These are phyloP conservation scores for Andrena bicolor DNA, from an alignment of 2,888 invertebrate species.

Conservation along the genomic window DNA sequence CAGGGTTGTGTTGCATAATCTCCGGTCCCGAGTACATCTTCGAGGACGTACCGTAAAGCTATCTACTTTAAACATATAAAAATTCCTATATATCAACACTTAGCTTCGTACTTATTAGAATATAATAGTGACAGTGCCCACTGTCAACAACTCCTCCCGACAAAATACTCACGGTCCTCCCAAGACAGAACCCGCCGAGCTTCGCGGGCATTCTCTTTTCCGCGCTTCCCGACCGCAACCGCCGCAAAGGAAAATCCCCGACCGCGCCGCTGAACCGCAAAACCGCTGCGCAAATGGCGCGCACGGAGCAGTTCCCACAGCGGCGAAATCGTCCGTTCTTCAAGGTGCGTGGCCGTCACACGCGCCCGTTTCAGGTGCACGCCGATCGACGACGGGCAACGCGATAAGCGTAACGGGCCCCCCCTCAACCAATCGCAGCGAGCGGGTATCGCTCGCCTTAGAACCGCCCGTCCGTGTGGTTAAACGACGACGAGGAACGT, in stretches of 20 bases:
- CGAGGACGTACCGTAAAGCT: neutral
- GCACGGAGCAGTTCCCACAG: conserved; percentile 67
- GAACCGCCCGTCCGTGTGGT: conserved; percentile 81
- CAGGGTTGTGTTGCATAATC: neutral
- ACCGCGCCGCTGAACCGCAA: conserved; percentile 18
- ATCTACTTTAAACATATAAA: no score
- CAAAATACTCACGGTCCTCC: neutral
- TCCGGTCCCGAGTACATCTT: neutral
- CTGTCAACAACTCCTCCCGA: neutral
- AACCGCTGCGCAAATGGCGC: conserved; percentile 57
- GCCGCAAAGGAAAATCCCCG: conserved; percentile 36
- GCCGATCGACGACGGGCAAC: conserved; percentile 63
- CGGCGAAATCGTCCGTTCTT: conserved; percentile 57
- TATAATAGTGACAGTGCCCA: neutral
- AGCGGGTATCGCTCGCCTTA: conserved; percentile 71
- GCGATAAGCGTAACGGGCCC: conserved; percentile 83
- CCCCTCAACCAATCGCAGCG: conserved; percentile 80
- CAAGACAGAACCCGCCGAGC: neutral
- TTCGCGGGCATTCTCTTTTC: conserved; percentile 15
- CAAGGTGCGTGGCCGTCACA: conserved; percentile 58
- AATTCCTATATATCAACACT: no score
- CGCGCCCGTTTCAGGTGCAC: conserved; percentile 37
- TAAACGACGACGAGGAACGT: conserved; percentile 55
- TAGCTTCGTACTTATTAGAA: neutral
- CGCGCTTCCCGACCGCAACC: conserved; percentile 13